Percentiles rank a stretch among this genome's conserved stretches.
phyloP scores from a whole-genome alignment of 2,113 vertebrate genomes.

The Potamarius usumacintae region DNA sequence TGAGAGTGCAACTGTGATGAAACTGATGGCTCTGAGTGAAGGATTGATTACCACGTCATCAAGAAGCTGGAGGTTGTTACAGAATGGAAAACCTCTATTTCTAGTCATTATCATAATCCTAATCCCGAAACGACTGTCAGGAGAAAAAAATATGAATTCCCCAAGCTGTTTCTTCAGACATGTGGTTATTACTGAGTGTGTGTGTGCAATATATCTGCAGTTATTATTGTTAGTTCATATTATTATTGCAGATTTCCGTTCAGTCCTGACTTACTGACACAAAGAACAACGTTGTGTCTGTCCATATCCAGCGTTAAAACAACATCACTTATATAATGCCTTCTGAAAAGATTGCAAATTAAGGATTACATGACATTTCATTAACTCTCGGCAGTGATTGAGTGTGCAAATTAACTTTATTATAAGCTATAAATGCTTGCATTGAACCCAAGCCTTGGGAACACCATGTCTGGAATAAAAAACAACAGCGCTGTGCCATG shows the following conservation, averaged over 20 bases:
- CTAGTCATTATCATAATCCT: neutral
- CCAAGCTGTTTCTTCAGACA: neutral
- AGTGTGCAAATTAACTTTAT: neutral
- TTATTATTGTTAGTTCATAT: neutral
- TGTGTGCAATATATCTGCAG: neutral
- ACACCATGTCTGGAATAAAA: neutral
- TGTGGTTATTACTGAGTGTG: neutral
- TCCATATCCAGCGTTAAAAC: neutral
- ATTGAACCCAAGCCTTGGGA: neutral
- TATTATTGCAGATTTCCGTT: neutral
- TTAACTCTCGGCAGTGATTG: neutral
- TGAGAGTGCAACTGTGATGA: neutral
- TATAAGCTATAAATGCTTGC: neutral
- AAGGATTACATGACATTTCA: neutral
- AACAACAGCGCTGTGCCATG: neutral
- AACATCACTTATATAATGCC: neutral
- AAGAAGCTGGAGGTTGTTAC: neutral
- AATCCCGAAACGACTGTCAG: neutral
- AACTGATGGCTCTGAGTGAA: neutral
- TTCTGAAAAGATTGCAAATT: neutral
- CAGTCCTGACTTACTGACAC: neutral
- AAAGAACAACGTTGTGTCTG: neutral
- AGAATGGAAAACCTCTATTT: neutral
- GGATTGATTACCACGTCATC: neutral
- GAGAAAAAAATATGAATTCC: neutral